These are phyloP conservation scores for Drosophila baimaii DNA, from an alignment of 1,140 invertebrate genomes.

Conservation along the genomic window DNA sequence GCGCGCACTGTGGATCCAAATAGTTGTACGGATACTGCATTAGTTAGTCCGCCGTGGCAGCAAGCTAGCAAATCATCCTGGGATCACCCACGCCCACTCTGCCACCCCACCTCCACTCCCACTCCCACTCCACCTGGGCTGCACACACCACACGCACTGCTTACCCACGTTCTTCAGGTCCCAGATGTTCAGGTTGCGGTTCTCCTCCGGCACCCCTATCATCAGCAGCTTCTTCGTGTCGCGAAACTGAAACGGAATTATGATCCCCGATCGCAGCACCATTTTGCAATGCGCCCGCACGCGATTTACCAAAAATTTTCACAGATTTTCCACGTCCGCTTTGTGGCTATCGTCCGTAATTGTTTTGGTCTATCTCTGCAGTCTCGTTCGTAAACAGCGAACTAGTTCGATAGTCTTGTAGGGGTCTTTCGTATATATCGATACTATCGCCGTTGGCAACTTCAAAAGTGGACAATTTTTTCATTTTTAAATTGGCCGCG, in stretches of 20 bases:
- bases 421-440: background rate
- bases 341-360: conserved; percentile 76
- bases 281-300: conserved; percentile 79
- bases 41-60: conserved; percentile 2
- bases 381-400: conserved; percentile 73
- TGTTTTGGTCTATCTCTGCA: conserved; percentile 75
- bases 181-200: conserved; percentile 81
- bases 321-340: conserved; percentile 75
- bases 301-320: conserved; percentile 80
- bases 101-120: too few species aligned
- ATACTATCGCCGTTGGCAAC: background rate
- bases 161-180: conserved; percentile 83
- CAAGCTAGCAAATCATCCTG: background rate
- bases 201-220: conserved; percentile 80
- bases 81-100: background rate
- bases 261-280: conserved; percentile 81
- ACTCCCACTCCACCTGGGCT: conserved; percentile 4
- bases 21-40: background rate
- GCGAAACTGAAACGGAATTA: conserved; percentile 83
- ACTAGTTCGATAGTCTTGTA: conserved; percentile 15
- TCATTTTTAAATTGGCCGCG: too few species aligned
- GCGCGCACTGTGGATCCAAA: conserved; percentile 66
- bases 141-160: conserved; percentile 1
- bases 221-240: conserved; percentile 81
- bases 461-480: too few species aligned